phyloP scores from a whole-genome alignment of 2,888 invertebrate species.

The Argyresthia goedartella region DNA sequence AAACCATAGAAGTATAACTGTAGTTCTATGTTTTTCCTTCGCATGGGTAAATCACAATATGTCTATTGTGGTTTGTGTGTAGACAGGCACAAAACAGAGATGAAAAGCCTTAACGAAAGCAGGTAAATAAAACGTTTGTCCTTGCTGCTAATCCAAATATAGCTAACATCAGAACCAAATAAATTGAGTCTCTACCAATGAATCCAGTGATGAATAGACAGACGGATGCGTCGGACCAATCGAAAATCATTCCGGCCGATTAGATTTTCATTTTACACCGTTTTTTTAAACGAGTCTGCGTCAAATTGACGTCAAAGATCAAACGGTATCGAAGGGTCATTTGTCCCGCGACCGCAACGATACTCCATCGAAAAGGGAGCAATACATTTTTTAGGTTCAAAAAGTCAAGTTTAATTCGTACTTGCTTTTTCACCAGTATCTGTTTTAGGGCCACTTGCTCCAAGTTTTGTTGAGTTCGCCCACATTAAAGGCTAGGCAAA shows the following conservation, averaged over 20 bases:
- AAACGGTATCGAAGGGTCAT: neutral
- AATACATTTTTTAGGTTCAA: neutral
- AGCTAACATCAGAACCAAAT: neutral
- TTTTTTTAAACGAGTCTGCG: conserved; percentile 1
- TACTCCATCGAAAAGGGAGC: neutral
- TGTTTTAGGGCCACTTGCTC: neutral
- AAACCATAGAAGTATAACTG: no score
- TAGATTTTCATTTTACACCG: conserved; percentile 2
- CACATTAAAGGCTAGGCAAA: no score
- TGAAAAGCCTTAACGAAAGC: no score
- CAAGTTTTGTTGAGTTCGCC: no score
- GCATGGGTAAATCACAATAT: no score
- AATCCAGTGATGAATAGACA: no score
- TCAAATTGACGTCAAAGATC: neutral
- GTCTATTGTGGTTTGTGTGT: no score
- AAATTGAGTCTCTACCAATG: neutral
- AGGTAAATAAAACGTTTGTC: neutral
- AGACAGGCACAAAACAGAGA: no score
- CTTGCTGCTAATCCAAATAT: neutral
- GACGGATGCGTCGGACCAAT: no score
- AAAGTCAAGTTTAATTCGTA: neutral
- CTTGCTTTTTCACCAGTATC: neutral
- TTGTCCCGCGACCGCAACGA: neutral
- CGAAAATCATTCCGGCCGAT: neutral
- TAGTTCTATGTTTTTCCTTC: no score